Percentiles rank a stretch among this genome's conserved stretches.
These are phyloP conservation scores for Smithornis capensis DNA, from an alignment of 2,113 vertebrate genomes.

Conservation along the genomic window DNA sequence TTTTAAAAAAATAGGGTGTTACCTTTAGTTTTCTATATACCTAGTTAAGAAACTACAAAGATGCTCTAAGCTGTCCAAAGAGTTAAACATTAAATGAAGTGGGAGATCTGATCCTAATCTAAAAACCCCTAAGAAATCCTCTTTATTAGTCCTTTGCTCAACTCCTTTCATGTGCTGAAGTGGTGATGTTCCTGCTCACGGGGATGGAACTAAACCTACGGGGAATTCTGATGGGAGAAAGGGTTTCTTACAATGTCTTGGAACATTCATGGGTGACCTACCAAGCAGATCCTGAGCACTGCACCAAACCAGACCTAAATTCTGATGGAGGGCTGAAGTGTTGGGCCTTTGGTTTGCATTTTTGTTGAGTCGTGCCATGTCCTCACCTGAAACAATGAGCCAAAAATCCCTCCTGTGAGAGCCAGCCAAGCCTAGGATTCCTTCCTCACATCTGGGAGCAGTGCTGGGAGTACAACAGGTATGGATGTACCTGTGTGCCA, in stretches of 20 bases:
- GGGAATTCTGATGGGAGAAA: background rate
- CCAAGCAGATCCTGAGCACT: background rate
- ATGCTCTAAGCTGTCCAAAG: slow-evolving; percentile 20
- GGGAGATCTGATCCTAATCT: slow-evolving; percentile 37
- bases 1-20: slow-evolving; percentile 66
- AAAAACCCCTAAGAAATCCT: slow-evolving; percentile 13
- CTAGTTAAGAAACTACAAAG: slow-evolving; percentile 58
- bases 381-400: background rate
- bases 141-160: background rate
- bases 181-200: background rate
- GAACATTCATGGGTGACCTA: slow-evolving; percentile 42
- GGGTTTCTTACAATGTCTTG: background rate
- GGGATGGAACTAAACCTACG: slow-evolving; percentile 16
- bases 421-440: slow-evolving; percentile 24
- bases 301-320: background rate
- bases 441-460: background rate
- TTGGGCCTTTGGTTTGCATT: background rate
- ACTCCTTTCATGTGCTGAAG: background rate
- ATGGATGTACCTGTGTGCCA: background rate
- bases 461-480: background rate
- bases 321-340: background rate
- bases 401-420: background rate
- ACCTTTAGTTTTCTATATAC: slow-evolving; percentile 30
- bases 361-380: background rate
- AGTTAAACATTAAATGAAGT: slow-evolving; percentile 48